Evolutionary conservation across 2,797 vertebrate species (phyloP).

Genomic region (Catharus ustulatus): DNA sequence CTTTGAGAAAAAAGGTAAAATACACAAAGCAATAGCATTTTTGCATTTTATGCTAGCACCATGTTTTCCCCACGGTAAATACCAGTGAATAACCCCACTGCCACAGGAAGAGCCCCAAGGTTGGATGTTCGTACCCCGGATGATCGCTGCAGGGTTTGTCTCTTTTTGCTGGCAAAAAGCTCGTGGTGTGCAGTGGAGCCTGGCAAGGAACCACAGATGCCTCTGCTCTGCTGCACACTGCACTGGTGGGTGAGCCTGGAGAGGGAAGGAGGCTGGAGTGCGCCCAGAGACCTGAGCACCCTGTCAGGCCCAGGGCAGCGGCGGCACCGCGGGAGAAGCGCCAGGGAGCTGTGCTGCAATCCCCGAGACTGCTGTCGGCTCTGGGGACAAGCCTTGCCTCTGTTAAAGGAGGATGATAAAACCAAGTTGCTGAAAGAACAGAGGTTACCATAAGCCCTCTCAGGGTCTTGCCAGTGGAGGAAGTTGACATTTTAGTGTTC

Average conservation of each 20-base stretch:
- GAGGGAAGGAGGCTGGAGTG: neutral
- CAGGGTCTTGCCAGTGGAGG: neutral
- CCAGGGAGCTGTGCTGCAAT: rapidly evolving
- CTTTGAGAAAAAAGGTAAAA: neutral
- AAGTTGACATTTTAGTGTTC: neutral
- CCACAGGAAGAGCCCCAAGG: neutral
- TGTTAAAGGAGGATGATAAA: neutral
- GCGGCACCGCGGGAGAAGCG: neutral
- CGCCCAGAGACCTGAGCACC: neutral
- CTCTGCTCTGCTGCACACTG: neutral
- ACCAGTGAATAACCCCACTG: neutral
- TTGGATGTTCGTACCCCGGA: neutral
- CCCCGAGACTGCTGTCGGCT: neutral
- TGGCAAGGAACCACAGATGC: neutral
- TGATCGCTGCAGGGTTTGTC: neutral
- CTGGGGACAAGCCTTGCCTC: neutral
- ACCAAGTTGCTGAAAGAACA: neutral
- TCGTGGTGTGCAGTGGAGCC: neutral
- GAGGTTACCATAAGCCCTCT: neutral
- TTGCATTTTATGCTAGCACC: neutral
- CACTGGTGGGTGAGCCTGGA: neutral
- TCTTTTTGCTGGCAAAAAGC: neutral
- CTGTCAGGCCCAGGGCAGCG: neutral
- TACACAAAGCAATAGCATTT: neutral
- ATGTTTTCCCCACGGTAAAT: neutral